These are phyloP conservation scores for Hassar affinis DNA, from an alignment of 2,113 vertebrate species.

Conservation along the genomic window DNA sequence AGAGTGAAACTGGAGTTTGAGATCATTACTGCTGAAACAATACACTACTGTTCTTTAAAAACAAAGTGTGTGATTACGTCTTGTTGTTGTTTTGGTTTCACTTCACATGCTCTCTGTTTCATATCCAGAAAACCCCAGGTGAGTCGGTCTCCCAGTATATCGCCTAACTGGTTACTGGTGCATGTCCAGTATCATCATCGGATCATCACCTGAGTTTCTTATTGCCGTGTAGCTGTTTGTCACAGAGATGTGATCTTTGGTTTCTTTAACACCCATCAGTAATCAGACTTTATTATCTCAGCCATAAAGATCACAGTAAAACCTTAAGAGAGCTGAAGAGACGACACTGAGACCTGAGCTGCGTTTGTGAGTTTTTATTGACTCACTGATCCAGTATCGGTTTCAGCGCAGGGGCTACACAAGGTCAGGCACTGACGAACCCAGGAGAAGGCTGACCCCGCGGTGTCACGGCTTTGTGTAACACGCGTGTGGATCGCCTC, in stretches of 20 bases:
- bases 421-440: conserved; percentile 54
- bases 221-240: too few relatives aligned
- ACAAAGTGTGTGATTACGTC: background rate
- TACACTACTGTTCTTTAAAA: background rate
- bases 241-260: background rate
- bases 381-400: conserved; percentile 36
- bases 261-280: background rate
- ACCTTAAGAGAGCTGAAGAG: too few relatives aligned
- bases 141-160: background rate
- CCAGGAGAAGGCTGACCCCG: background rate
- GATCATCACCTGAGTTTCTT: background rate
- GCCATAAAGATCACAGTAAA: too few relatives aligned
- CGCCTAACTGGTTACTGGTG: background rate
- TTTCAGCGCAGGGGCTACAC: conserved; percentile 27
- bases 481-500: background rate
- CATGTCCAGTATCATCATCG: background rate
- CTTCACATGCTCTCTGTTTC: background rate
- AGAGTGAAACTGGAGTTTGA: background rate
- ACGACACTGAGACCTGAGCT: too few relatives aligned
- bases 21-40: background rate
- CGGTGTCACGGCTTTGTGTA: background rate
- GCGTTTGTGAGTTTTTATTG: conserved; percentile 63
- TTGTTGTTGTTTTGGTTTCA: background rate
- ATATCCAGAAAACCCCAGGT: background rate
- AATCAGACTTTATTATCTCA: background rate